Evolutionary conservation across 2,113 vertebrate species (phyloP).

Genomic region (Regulus satrapa): DNA sequence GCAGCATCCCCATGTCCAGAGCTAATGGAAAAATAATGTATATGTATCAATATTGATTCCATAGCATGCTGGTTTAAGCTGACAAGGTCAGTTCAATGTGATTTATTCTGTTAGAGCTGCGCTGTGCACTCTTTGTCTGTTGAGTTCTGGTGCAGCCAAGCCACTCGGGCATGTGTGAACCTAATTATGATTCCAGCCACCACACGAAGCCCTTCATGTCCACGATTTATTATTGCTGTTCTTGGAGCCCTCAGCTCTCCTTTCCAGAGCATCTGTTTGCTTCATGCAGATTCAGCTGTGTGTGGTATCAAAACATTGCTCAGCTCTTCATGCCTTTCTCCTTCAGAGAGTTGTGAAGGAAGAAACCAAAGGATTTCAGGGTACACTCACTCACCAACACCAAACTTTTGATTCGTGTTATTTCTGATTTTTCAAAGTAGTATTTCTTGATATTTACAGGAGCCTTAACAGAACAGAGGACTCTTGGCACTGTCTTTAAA

Average conservation of each 20-base stretch:
- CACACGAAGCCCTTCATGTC: background rate
- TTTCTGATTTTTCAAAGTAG: no score
- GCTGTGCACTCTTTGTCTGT: background rate
- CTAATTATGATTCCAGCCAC: background rate
- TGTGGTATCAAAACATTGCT: background rate
- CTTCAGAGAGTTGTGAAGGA: background rate
- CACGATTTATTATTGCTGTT: background rate
- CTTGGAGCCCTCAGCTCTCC: background rate
- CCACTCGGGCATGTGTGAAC: background rate
- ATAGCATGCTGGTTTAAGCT: background rate
- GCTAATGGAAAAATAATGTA: background rate
- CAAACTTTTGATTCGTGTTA: background rate
- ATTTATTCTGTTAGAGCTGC: background rate
- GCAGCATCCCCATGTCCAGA: background rate
- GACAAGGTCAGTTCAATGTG: background rate
- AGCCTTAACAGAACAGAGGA: background rate
- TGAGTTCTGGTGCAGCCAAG: background rate
- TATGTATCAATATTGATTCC: background rate
- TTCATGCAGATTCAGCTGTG: background rate
- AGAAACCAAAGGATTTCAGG: background rate
- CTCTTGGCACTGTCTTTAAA: background rate
- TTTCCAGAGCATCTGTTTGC: background rate
- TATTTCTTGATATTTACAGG: background rate
- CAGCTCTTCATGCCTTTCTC: background rate
- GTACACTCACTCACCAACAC: background rate